A percentile compares a stretch with the other conserved stretches of the same genome.
Evolutionary conservation across 2,888 invertebrate species (phyloP).

Genomic region (Heliconius erato): DNA sequence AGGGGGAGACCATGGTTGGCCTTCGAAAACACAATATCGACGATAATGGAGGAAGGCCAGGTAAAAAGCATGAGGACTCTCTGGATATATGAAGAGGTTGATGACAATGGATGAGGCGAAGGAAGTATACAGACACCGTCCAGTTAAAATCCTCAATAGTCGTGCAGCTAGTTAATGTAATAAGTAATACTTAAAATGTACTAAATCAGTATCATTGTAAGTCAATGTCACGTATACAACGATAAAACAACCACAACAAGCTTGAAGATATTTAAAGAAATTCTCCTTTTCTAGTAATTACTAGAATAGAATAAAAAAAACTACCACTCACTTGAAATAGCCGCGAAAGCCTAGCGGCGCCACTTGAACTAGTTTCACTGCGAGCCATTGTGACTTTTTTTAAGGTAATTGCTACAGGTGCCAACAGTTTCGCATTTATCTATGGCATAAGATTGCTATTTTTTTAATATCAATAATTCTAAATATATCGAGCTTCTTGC

Average conservation of each 20-base stretch:
- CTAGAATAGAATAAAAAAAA: constrained; percentile 24
- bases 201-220: constrained; percentile 27
- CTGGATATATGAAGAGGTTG: too few relatives aligned
- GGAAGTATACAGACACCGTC: too few relatives aligned
- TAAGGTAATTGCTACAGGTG: constrained; percentile 43
- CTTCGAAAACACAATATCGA: too few relatives aligned
- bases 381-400: constrained; percentile 41
- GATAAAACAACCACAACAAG: background rate
- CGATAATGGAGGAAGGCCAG: too few relatives aligned
- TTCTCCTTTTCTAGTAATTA: constrained; percentile 22
- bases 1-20: too few relatives aligned
- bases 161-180: background rate
- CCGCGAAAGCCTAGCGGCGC: constrained; percentile 41
- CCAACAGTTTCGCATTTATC: constrained; percentile 33
- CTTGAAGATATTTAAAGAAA: background rate
- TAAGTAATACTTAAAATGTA: background rate
- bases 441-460: background rate
- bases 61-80: too few relatives aligned
- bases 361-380: constrained; percentile 46
- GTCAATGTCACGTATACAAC: background rate
- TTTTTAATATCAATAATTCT: background rate
- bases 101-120: too few relatives aligned
- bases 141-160: background rate
- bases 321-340: constrained; percentile 26
- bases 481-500: background rate